These are phyloP conservation scores for Premnoplex brunnescens DNA, from an alignment of 2,797 vertebrate genomes.

Conservation along the genomic window DNA sequence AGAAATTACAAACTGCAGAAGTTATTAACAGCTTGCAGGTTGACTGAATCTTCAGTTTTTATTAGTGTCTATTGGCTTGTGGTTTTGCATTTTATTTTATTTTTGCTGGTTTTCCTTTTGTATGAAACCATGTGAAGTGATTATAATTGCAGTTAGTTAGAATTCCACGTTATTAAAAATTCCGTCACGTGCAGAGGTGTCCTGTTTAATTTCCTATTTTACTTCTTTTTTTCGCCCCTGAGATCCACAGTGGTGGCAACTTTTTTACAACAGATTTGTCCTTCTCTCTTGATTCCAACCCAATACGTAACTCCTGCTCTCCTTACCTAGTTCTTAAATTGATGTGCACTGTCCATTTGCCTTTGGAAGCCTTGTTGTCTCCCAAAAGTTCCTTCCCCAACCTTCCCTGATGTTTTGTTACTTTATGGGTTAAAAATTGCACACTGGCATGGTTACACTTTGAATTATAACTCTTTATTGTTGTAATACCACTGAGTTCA, in stretches of 20 bases:
- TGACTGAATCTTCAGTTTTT: not conserved
- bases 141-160: not conserved
- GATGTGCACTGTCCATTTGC: not conserved
- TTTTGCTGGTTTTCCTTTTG: not conserved
- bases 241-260: not conserved
- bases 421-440: not conserved
- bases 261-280: not conserved
- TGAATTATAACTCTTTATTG: not conserved
- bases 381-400: not conserved
- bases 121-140: not conserved
- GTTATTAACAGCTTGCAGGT: not conserved
- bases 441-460: not conserved
- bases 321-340: not conserved
- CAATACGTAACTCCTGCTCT: not conserved
- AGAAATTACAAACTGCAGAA: not conserved
- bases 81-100: not conserved
- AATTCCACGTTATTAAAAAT: not conserved
- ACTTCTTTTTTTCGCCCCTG: not conserved
- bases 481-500: not conserved
- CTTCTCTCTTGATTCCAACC: not conserved
- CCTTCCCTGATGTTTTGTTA: not conserved
- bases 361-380: not conserved
- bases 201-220: not conserved
- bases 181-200: not conserved
- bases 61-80: not conserved